phyloP scores from a whole-genome alignment of 2,797 vertebrate species.

The Danio kyathit region DNA sequence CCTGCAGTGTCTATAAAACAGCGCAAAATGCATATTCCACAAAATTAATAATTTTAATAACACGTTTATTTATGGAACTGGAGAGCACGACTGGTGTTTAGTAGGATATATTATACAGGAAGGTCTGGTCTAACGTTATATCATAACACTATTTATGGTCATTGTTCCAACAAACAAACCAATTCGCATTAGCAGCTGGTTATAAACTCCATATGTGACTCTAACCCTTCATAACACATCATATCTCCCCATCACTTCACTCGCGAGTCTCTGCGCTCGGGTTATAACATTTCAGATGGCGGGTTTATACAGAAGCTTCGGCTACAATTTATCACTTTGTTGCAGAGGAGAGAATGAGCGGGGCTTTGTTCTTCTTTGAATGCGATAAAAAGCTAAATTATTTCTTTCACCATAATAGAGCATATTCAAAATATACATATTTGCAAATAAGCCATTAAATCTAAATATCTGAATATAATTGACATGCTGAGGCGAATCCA shows the following conservation, averaged over 20 bases:
- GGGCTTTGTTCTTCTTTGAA: constrained; percentile 13
- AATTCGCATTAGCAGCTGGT: neutral
- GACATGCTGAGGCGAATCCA: constrained; percentile 10
- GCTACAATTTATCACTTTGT: neutral
- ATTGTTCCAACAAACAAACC: neutral
- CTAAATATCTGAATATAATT: constrained; percentile 3
- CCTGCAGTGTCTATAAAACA: too few species aligned
- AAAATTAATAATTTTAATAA: neutral
- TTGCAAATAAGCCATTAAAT: neutral
- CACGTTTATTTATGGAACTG: neutral
- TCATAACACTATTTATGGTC: neutral
- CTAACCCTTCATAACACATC: too few species aligned
- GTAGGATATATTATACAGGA: neutral
- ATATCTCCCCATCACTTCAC: too few species aligned
- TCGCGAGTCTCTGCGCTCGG: neutral
- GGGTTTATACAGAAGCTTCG: neutral
- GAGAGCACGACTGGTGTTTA: neutral
- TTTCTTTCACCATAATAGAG: neutral
- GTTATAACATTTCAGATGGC: neutral
- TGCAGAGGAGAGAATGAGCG: neutral
- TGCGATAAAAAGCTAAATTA: neutral
- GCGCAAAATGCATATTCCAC: neutral
- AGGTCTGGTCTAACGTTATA: neutral
- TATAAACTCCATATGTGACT: neutral
- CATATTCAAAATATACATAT: neutral